Conservation (phyloP, 1,140 invertebrate species). For the Akabosia matsudoensis region DNA sequence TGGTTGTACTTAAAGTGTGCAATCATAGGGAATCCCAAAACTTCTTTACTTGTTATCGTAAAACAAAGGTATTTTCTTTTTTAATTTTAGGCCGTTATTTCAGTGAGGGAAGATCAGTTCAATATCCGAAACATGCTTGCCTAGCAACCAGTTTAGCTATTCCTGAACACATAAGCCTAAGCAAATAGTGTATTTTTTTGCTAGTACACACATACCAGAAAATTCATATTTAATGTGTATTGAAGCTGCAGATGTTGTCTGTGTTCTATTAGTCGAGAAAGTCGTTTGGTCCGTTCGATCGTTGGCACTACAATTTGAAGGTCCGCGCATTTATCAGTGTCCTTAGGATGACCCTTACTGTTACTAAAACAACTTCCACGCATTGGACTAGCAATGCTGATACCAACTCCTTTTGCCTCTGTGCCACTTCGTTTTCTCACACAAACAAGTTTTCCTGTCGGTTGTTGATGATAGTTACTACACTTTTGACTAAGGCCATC, state of each 20-base stretch:
- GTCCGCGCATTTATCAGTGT: constrained; percentile 11
- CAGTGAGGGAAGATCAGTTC: no score
- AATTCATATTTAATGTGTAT: constrained; percentile 36
- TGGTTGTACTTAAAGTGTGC: no score
- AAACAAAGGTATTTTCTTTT: no score
- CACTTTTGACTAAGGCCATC: not conserved
- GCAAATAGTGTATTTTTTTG: not conserved
- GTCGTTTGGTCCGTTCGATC: constrained; percentile 45
- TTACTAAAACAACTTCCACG: not conserved
- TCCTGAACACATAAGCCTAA: no score
- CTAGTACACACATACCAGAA: not conserved
- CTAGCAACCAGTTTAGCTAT: no score
- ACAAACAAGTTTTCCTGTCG: constrained; percentile 8
- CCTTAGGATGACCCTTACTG: constrained; percentile 24
- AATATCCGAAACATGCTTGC: no score
- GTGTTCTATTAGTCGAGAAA: constrained; percentile 47
- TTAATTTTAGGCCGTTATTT: no score
- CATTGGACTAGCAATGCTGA: not conserved
- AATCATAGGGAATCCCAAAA: no score
- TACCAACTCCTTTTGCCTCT: not conserved
- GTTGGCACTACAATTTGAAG: constrained; percentile 36
- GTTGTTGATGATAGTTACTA: constrained; percentile 14
- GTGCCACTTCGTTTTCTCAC: not conserved
- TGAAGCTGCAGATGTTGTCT: constrained; percentile 41
- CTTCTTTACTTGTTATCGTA: no score